phyloP scores from a whole-genome alignment of 1,140 invertebrate genomes.

The Bombus impatiens region DNA sequence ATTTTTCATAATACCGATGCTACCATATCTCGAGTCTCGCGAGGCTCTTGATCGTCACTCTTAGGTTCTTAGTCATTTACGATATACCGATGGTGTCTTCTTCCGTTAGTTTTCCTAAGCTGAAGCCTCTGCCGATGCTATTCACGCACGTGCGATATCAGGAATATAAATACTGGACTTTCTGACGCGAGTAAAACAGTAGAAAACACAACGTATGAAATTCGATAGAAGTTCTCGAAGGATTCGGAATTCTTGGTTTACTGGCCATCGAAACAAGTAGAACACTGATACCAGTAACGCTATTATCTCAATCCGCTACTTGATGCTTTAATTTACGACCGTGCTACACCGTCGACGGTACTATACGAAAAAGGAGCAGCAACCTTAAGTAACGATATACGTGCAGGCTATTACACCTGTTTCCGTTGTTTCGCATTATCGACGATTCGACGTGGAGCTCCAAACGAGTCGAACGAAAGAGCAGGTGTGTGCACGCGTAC shows the following conservation, averaged over 20 bases:
- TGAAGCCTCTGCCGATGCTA: no score
- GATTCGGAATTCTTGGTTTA: no score
- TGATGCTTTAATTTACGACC: neutral
- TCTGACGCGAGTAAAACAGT: no score
- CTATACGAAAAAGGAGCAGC: neutral
- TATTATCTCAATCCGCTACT: neutral
- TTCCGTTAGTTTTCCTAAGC: no score
- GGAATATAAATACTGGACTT: no score
- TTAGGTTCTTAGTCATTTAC: no score
- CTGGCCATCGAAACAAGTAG: no score
- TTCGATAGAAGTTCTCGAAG: no score
- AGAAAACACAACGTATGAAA: no score
- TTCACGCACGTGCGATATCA: no score
- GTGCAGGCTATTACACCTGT: neutral
- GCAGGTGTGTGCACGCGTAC: no score
- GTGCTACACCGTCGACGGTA: neutral
- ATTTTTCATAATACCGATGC: neutral
- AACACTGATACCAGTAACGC: no score
- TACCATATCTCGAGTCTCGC: neutral
- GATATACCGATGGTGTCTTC: neutral
- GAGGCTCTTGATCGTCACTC: neutral
- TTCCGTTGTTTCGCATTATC: conserved; percentile 19
- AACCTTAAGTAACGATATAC: neutral
- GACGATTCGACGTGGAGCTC: neutral
- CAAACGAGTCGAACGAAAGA: neutral